A percentile compares a stretch with the other conserved stretches of the same genome.
Evolutionary conservation across 2,797 vertebrate species (phyloP).

Genomic region (Xyrichtys novacula): DNA sequence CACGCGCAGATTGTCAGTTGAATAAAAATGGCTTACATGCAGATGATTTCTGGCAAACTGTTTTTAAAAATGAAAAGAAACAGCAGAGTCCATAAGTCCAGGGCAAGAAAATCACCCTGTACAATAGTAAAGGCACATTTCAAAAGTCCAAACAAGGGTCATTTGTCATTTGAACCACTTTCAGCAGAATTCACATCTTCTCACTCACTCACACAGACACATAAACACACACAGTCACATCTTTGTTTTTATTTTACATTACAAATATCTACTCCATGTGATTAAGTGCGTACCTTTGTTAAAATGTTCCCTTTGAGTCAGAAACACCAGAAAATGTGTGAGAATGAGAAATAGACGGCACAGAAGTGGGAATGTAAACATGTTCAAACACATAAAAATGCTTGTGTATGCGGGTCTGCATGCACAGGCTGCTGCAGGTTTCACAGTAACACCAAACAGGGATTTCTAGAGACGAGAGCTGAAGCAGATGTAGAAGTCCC

Average conservation of each 20-base stretch:
- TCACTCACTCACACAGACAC: not conserved
- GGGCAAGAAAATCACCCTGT: slow-evolving; percentile 2
- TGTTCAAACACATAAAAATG: not conserved
- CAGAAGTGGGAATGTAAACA: not conserved
- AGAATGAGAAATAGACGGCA: not conserved
- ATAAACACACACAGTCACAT: not conserved
- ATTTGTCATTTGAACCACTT: slow-evolving; percentile 3
- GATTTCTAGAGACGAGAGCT: not conserved
- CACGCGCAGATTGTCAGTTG: slow-evolving; percentile 62
- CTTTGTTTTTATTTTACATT: not conserved
- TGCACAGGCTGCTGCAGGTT: not conserved
- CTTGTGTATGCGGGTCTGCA: not conserved
- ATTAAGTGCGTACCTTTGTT: slow-evolving; percentile 10
- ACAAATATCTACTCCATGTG: not conserved
- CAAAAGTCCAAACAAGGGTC: slow-evolving; percentile 37
- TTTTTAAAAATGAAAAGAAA: not conserved
- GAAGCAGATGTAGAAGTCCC: not conserved
- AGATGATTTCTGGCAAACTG: slow-evolving; percentile 35
- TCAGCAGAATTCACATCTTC: not conserved
- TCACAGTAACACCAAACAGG: not conserved
- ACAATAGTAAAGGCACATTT: slow-evolving; percentile 72
- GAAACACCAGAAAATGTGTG: not conserved
- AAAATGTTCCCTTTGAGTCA: not conserved
- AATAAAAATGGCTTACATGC: slow-evolving; percentile 50
- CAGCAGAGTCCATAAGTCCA: not conserved